Evolutionary conservation across 2,888 invertebrate species (phyloP).

Genomic region (Pyrochroa serraticornis): DNA sequence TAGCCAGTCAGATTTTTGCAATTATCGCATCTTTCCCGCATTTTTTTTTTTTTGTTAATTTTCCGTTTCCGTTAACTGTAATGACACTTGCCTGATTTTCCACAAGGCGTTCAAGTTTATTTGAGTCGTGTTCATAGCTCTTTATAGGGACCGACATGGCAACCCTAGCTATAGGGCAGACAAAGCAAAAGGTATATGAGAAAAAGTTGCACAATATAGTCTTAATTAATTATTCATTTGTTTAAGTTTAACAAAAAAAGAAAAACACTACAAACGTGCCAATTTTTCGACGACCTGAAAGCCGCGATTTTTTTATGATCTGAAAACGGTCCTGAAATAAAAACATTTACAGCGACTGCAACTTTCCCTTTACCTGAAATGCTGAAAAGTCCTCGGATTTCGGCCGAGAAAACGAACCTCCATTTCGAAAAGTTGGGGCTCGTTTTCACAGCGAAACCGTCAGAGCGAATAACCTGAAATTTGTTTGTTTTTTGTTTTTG

Average conservation of each 20-base stretch:
- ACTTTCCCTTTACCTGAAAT: slow-evolving; percentile 22
- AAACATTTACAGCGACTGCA: slow-evolving; percentile 20
- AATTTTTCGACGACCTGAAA: slow-evolving; percentile 25
- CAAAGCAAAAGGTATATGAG: slow-evolving; percentile 51
- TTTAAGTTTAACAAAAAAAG: slow-evolving; percentile 7
- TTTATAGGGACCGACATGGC: slow-evolving; percentile 52
- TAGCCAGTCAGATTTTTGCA: slow-evolving; percentile 27
- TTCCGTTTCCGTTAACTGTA: slow-evolving; percentile 15
- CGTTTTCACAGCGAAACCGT: not conserved
- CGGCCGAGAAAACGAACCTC: slow-evolving; percentile 8
- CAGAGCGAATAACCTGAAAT: slow-evolving; percentile 9
- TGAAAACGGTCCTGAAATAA: slow-evolving; percentile 17
- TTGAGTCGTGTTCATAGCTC: slow-evolving; percentile 45
- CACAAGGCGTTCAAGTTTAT: slow-evolving; percentile 54
- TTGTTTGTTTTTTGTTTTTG: not conserved
- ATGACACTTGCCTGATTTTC: slow-evolving; percentile 56
- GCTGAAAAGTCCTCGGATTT: slow-evolving; percentile 15
- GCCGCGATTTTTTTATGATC: slow-evolving; percentile 9
- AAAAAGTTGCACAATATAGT: slow-evolving; percentile 28
- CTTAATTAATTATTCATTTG: not conserved
- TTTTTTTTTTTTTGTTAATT: slow-evolving; percentile 2
- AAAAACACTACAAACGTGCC: slow-evolving; percentile 17
- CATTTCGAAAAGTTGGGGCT: not conserved
- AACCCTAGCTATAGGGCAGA: slow-evolving; percentile 60
- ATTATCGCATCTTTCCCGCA: not conserved